Conservation (phyloP, 2,113 vertebrate genomes). For the Sitta europaea region DNA sequence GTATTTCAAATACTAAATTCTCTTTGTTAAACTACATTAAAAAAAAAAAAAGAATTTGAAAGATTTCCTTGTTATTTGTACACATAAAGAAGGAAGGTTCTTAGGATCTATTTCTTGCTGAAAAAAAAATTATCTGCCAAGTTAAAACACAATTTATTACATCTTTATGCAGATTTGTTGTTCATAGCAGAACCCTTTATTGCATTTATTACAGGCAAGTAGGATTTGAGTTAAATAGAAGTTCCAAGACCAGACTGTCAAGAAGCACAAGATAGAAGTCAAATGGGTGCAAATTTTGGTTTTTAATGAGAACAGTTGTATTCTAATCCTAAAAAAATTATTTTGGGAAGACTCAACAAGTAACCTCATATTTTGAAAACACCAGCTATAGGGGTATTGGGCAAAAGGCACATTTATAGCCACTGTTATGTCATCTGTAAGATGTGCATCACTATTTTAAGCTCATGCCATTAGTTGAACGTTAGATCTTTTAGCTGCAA, state of each 20-base stretch:
- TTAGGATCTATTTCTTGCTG: background rate
- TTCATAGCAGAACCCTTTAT: background rate
- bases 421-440: background rate
- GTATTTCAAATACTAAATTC: background rate
- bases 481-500: background rate
- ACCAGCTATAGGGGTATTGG: accelerated
- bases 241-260: background rate
- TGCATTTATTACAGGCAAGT: background rate
- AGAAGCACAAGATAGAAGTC: background rate
- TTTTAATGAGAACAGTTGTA: background rate
- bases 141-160: background rate
- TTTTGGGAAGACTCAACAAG: background rate
- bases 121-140: background rate
- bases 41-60: accelerated
- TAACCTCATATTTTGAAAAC: background rate
- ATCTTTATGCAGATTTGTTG: background rate
- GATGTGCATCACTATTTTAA: background rate
- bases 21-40: background rate
- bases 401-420: background rate
- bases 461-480: background rate
- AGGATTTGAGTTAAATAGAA: background rate
- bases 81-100: background rate
- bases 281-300: background rate
- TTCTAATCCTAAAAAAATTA: background rate
- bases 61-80: background rate